Evolutionary conservation across 2,888 invertebrate genomes (phyloP), one percentile per base, ranked within the genome.

Genomic region (Polia nebulosa): DNA sequence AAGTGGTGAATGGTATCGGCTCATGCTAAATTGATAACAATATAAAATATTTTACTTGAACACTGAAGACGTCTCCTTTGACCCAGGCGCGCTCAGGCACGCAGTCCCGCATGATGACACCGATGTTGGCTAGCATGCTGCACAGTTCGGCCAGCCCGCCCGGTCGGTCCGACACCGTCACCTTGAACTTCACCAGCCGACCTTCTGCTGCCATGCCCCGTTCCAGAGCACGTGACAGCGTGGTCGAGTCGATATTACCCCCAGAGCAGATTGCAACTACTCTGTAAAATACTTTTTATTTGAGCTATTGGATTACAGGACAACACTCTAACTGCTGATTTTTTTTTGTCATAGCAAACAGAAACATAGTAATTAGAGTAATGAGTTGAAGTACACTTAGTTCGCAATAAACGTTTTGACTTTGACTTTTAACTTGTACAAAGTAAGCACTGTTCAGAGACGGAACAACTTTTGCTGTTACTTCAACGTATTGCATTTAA

Each of bases 21-120:
- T 36, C 1, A 45, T 47, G 22, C 17, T 41, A 58, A 11, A 5
- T 7, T 13, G 22, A n/a, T 22, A 41, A 20, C 4, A 22, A 13
- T 44, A 34, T 52, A 7, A 20, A 57, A 51, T 11, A 41, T 34
- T 74, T 22, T 83, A 94, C 95, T 90, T 92, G 90, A 39, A 90
- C 89, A 70, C 92, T 93, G 76, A 98, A 99, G 20, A 99, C 97
- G 89, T 99, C 99, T 32, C 97, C 97, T 76, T 97, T 97, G 27
- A 99, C 97, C 99, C 99, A 99, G 3, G 99, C 99, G 62, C 99
- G 96, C 89, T 99, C 99, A 82, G 99, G 99, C 89, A 98, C 97
- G 72, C 99, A 98, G 90, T 99, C 99, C 88, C 99, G 98, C 81
- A 99, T 97, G 32, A 97, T 97, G 6, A 98, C 98, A 0, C 98